phyloP scores from a whole-genome alignment of 2,797 vertebrate genomes.

The Sorex maritimensis region DNA sequence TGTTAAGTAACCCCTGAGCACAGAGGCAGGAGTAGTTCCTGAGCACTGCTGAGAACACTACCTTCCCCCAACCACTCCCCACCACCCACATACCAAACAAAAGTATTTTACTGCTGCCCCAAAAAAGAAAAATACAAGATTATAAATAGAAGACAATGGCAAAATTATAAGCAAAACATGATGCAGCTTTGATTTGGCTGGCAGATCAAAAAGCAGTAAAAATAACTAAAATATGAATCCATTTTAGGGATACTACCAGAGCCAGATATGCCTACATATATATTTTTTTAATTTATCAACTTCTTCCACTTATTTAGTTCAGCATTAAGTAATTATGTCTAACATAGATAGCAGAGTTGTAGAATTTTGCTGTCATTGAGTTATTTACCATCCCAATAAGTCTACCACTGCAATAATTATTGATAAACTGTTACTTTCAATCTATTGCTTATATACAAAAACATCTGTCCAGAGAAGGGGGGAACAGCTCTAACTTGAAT shows the following conservation, averaged over 20 bases:
- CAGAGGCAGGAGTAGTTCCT: too few species aligned
- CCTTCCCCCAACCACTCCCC: too few species aligned
- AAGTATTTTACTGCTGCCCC: too few species aligned
- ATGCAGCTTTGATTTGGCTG: not conserved
- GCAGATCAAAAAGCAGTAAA: not conserved
- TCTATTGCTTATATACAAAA: not conserved
- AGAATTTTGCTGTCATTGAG: not conserved
- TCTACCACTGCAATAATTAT: not conserved
- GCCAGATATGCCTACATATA: not conserved
- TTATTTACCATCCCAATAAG: not conserved
- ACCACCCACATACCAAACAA: too few species aligned
- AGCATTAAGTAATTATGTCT: not conserved
- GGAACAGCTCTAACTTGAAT: not conserved
- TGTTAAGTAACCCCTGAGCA: too few species aligned
- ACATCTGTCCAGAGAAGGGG: not conserved
- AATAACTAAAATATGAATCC: not conserved
- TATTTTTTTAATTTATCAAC: not conserved
- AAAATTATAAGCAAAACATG: too few species aligned
- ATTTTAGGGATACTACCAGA: not conserved
- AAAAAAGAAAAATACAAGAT: too few species aligned
- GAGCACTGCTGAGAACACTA: too few species aligned
- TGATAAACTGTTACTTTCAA: not conserved
- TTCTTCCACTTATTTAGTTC: not conserved
- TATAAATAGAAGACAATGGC: too few species aligned
- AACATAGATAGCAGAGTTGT: not conserved